Conservation (phyloP, 1,140 invertebrate species). For the Bombus affinis region DNA sequence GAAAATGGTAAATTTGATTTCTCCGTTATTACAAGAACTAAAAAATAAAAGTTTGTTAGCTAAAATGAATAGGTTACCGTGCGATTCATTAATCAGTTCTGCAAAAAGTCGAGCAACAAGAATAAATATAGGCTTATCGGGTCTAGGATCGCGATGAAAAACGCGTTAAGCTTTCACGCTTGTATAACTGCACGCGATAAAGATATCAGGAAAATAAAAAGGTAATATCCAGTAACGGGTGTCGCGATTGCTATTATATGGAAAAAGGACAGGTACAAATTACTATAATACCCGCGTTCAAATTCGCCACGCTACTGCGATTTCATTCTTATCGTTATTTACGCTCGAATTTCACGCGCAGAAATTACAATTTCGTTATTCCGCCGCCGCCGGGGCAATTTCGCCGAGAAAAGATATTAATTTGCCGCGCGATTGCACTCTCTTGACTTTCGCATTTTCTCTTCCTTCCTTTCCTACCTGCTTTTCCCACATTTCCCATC, state of each 20-base stretch:
- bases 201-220: conserved; percentile 2
- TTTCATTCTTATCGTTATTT: conserved; percentile 25
- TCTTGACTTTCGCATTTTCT: neutral
- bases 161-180: conserved; percentile 1
- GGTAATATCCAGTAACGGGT: neutral
- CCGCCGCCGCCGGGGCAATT: neutral
- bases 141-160: neutral
- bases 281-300: conserved; percentile 13
- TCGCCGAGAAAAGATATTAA: conserved; percentile 21
- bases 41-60: neutral
- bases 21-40: neutral
- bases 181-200: conserved; percentile 5
- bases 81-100: neutral
- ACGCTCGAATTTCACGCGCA: conserved; percentile 13
- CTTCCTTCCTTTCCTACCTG: neutral
- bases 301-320: neutral
- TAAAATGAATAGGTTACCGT: neutral
- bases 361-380: conserved; percentile 19
- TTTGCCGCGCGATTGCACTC: conserved; percentile 14
- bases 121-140: neutral
- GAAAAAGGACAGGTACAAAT: conserved; percentile 16
- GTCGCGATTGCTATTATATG: conserved; percentile 6
- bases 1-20: neutral
- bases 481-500: neutral
- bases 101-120: neutral